These are phyloP conservation scores for Clarias magur DNA, from an alignment of 2,113 vertebrate species.

Conservation along the genomic window DNA sequence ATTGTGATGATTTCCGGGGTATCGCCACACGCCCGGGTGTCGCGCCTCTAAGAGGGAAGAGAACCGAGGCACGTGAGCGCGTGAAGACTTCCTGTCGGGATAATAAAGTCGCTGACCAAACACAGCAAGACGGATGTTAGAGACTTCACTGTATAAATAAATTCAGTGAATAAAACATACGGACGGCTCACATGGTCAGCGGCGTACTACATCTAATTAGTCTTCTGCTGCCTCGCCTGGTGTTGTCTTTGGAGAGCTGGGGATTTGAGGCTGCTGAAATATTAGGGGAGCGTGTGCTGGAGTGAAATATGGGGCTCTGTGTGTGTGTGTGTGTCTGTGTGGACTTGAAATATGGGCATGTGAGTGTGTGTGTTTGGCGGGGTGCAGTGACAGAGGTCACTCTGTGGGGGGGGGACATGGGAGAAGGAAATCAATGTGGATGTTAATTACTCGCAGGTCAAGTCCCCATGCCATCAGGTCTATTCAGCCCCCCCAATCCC, in stretches of 20 bases:
- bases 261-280: slow-evolving; percentile 66
- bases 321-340: slow-evolving; percentile 32
- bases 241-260: slow-evolving; percentile 53
- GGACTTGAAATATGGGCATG: slow-evolving; percentile 38
- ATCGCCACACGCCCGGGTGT: too few species aligned
- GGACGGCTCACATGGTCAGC: slow-evolving; percentile 18
- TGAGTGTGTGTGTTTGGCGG: slow-evolving; percentile 66
- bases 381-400: slow-evolving; percentile 75
- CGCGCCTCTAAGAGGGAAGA: background rate
- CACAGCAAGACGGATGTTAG: slow-evolving; percentile 10
- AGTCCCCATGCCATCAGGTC: slow-evolving; percentile 59
- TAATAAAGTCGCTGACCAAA: slow-evolving; percentile 38
- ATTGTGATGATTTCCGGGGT: background rate
- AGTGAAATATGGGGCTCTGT: slow-evolving; percentile 38
- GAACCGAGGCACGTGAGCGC: background rate
- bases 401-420: slow-evolving; percentile 64
- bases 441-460: slow-evolving; percentile 80
- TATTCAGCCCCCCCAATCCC: background rate
- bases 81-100: background rate
- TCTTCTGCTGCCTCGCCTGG: slow-evolving; percentile 39
- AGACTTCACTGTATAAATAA: slow-evolving; percentile 28
- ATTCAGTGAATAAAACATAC: slow-evolving; percentile 40
- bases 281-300: slow-evolving; percentile 53
- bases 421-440: slow-evolving; percentile 81
- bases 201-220: slow-evolving; percentile 47